Conservation (phyloP, 2,113 vertebrate species). For the Sphyrna mokarran region DNA sequence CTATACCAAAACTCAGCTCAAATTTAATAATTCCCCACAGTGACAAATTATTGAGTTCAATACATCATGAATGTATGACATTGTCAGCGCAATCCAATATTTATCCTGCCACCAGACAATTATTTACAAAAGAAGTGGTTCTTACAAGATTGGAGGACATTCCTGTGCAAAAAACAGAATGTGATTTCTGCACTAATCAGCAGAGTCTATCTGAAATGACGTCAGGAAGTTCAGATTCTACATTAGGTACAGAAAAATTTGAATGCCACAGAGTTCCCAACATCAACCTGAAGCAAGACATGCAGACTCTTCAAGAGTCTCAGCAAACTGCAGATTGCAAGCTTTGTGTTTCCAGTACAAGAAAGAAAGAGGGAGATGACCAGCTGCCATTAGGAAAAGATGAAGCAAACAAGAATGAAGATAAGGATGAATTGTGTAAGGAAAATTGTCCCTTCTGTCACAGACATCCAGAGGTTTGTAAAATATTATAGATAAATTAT, state of each 20-base stretch:
- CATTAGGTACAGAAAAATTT: not conserved
- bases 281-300: not conserved
- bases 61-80: not conserved
- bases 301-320: not conserved
- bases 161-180: slow-evolving; percentile 15
- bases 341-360: not conserved
- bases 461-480: slow-evolving; percentile 9
- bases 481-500: not conserved
- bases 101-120: not conserved
- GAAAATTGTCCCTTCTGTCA: not conserved
- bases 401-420: not conserved
- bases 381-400: not conserved
- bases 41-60: not conserved
- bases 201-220: not conserved
- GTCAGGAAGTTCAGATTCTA: not conserved
- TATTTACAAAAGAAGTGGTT: slow-evolving; percentile 19
- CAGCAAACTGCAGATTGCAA: not conserved
- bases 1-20: slow-evolving; percentile 18
- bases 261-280: not conserved
- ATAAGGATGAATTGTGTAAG: not conserved
- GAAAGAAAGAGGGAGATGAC: not conserved
- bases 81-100: not conserved
- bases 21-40: not conserved
- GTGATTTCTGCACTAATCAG: not conserved
- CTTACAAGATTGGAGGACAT: not conserved